Evolutionary conservation across 1,140 invertebrate genomes (phyloP).

Genomic region (Frieseomelitta varia): DNA sequence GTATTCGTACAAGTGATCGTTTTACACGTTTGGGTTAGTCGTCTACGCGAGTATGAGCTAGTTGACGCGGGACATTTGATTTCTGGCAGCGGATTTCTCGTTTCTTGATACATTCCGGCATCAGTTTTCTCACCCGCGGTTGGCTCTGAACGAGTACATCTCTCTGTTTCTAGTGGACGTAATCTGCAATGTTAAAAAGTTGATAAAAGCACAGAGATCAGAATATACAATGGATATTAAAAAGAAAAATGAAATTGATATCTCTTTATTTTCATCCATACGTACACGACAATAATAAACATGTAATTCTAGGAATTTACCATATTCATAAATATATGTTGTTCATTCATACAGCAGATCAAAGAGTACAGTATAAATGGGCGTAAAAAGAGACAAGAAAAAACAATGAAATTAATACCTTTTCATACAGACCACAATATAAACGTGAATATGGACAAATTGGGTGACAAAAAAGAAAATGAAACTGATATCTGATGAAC

Average conservation of each 20-base stretch:
- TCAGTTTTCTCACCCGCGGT: constrained; percentile 20
- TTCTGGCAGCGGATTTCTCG: background rate
- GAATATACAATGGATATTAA: background rate
- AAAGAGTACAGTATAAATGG: no score
- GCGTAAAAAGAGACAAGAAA: no score
- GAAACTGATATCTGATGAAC: background rate
- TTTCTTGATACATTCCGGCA: constrained; percentile 40
- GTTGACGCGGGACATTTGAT: constrained; percentile 48
- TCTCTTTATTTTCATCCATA: no score
- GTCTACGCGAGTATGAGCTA: constrained; percentile 45
- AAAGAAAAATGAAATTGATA: no score
- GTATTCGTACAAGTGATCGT: background rate
- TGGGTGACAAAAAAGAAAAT: no score
- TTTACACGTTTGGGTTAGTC: constrained; percentile 13
- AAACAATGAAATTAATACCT: no score
- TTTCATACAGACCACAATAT: no score
- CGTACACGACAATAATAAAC: no score
- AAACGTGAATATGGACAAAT: no score
- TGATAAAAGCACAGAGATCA: background rate
- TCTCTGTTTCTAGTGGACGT: constrained; percentile 16
- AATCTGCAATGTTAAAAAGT: constrained; percentile 12
- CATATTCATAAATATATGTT: no score
- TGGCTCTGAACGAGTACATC: constrained; percentile 47
- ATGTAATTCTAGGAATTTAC: no score
- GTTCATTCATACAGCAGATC: no score